A percentile compares a stretch with the other conserved stretches of the same genome.
Conservation (phyloP, 2,113 vertebrate genomes). For the Phalacrocorax carbo region DNA sequence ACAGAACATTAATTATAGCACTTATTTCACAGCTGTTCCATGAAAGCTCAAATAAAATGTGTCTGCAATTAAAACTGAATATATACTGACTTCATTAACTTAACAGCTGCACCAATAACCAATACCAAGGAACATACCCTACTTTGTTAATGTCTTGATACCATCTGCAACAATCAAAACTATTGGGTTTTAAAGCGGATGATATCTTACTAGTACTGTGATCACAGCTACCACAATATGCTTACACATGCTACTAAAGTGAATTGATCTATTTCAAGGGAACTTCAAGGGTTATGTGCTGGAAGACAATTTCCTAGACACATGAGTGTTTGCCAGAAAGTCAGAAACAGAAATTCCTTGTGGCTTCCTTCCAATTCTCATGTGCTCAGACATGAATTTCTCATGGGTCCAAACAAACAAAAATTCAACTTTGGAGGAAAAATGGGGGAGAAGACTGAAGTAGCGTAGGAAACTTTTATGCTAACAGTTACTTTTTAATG, state of each 20-base stretch:
- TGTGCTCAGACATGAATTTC: neutral
- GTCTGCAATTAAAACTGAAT: conserved; percentile 64
- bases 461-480: neutral
- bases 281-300: neutral
- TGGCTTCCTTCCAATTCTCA: neutral
- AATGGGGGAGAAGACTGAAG: neutral
- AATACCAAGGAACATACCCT: conserved; percentile 24
- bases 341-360: neutral
- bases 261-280: neutral
- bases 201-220: neutral
- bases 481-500: neutral
- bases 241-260: neutral
- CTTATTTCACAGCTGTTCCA: conserved; percentile 57
- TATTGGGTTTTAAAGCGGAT: neutral
- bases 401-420: neutral
- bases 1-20: conserved; percentile 41
- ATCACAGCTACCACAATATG: neutral
- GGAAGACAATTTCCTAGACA: neutral
- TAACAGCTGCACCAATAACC: conserved; percentile 69
- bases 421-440: neutral
- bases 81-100: conserved; percentile 68
- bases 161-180: conserved; percentile 42
- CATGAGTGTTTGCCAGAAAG: neutral
- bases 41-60: conserved; percentile 65
- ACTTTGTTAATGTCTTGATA: conserved; percentile 33